Percentiles rank a stretch among this genome's conserved stretches.
Conservation (phyloP, 2,888 invertebrate genomes). For the Callyntrura guangdongensis region DNA sequence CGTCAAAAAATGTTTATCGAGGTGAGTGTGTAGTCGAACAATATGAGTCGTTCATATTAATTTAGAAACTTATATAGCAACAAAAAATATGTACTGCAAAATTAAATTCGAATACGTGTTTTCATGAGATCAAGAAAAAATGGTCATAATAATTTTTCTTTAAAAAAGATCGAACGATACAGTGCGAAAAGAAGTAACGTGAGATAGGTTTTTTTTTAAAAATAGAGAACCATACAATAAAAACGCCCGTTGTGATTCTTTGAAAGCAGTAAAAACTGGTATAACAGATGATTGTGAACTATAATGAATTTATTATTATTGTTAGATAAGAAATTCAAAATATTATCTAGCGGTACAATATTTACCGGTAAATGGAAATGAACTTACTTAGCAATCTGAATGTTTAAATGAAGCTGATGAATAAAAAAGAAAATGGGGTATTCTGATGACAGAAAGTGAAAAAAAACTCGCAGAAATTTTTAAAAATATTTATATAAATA, state of each 20-base stretch:
- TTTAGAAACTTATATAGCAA: background rate
- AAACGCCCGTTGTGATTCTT: slow-evolving; percentile 52
- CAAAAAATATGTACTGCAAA: background rate
- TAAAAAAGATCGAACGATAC: background rate
- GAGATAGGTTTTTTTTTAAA: background rate
- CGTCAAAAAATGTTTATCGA: too few species aligned
- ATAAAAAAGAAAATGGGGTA: slow-evolving; percentile 17
- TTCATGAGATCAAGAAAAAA: slow-evolving; percentile 60
- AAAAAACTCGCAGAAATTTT: slow-evolving; percentile 17
- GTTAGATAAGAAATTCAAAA: background rate
- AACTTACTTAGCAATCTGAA: slow-evolving; percentile 25
- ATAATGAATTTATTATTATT: slow-evolving; percentile 17
- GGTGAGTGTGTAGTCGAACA: too few species aligned
- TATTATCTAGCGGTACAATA: background rate
- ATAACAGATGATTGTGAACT: slow-evolving; percentile 60
- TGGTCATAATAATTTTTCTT: background rate
- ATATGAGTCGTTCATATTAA: too few species aligned
- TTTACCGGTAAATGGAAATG: slow-evolving; percentile 12
- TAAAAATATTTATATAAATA: slow-evolving; percentile 65
- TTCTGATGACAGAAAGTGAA: slow-evolving; percentile 38
- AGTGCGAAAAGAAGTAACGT: slow-evolving; percentile 1
- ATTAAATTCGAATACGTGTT: slow-evolving; percentile 63
- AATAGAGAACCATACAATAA: background rate
- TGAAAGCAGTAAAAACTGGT: slow-evolving; percentile 17
- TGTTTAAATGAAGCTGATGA: slow-evolving; percentile 1